phyloP scores from a whole-genome alignment of 2,888 invertebrate species.

The Chirona hameri region DNA sequence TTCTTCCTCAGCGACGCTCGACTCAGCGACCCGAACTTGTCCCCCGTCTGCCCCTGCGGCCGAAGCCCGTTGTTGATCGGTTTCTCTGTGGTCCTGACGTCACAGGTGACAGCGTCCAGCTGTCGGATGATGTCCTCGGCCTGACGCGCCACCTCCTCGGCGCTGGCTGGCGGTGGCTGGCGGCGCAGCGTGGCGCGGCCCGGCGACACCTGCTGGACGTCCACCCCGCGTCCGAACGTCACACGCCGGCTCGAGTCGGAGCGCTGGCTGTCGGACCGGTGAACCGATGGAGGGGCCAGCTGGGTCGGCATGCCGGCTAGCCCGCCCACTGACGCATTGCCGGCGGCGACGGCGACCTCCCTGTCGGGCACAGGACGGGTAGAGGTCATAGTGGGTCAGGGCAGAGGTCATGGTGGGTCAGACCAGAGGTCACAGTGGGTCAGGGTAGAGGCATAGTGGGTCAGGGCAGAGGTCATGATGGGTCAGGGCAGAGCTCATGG shows the following conservation, averaged over 20 bases:
- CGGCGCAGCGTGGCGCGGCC: background rate
- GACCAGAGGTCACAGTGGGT: too few species aligned
- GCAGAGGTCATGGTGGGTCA: too few species aligned
- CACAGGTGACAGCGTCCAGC: background rate
- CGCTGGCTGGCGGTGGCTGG: conserved; percentile 7
- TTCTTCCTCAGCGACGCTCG: background rate
- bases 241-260: background rate
- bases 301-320: conserved; percentile 4
- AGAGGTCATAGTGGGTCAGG: too few species aligned
- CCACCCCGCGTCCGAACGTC: background rate
- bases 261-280: conserved; percentile 11
- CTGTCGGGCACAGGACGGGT: background rate
- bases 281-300: background rate
- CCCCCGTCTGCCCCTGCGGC: background rate
- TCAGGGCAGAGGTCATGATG: too few species aligned
- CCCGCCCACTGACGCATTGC: background rate
- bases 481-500: too few species aligned
- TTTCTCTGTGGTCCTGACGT: background rate
- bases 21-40: background rate
- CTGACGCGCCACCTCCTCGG: background rate
- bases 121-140: background rate
- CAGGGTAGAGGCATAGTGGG: too few species aligned
- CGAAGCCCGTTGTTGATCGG: conserved; percentile 5
- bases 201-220: background rate
- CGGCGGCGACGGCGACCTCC: background rate